Conservation (phyloP, 2,797 vertebrate genomes). For the Enteromius mattozi region DNA sequence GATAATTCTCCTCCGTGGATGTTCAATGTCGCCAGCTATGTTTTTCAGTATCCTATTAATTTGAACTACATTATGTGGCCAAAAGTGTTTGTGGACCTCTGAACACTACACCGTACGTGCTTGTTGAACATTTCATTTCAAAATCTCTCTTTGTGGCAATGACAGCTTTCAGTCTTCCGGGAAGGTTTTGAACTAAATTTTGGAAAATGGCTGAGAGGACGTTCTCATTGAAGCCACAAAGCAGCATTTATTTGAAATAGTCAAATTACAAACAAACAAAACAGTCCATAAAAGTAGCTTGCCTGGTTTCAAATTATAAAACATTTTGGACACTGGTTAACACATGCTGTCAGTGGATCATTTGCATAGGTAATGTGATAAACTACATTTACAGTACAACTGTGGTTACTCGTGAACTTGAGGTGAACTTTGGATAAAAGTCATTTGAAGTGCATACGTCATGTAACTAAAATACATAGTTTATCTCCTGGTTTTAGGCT, state of each 20-base stretch:
- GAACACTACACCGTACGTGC: constrained; percentile 2
- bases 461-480: neutral
- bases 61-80: constrained; percentile 19
- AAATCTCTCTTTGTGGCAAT: neutral
- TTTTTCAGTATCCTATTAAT: constrained; percentile 46
- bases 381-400: neutral
- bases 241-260: neutral
- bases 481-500: no score
- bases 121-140: neutral
- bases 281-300: neutral
- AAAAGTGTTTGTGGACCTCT: constrained; percentile 16
- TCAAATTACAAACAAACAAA: neutral
- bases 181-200: neutral
- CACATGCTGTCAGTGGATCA: neutral
- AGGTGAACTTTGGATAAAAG: neutral
- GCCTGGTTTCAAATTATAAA: constrained; percentile 7
- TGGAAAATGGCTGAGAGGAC: neutral
- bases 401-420: neutral
- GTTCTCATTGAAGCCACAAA: neutral
- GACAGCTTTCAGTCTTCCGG: neutral
- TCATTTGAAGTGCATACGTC: neutral
- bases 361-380: constrained; percentile 1
- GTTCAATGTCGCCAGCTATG: constrained; percentile 44
- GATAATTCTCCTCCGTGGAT: constrained; percentile 48
- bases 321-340: neutral